A percentile compares a stretch with the other conserved stretches of the same genome.
Evolutionary conservation across 2,113 vertebrate genomes (phyloP).

Genomic region (Macaca mulatta): DNA sequence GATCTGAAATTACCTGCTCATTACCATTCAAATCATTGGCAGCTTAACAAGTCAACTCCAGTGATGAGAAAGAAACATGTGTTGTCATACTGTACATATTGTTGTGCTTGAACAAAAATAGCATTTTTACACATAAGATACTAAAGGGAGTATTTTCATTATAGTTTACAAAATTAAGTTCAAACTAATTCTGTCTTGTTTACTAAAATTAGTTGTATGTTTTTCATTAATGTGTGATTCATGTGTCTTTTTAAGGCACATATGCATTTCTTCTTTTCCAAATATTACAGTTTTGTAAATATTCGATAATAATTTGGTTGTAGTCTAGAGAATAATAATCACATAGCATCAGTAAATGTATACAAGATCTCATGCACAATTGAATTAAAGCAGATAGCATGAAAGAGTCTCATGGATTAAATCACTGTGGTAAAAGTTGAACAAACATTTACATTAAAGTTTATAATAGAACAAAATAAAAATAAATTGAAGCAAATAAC

Average conservation of each 20-base stretch:
- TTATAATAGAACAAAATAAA: not conserved
- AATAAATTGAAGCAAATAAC: not conserved
- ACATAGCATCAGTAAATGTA: not conserved
- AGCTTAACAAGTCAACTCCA: not conserved
- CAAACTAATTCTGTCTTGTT: not conserved
- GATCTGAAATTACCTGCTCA: slow-evolving; percentile 10
- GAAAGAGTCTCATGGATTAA: not conserved
- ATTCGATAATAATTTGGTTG: not conserved
- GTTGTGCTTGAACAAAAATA: not conserved
- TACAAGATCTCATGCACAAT: not conserved
- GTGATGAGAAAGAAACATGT: not conserved
- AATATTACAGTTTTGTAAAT: not conserved
- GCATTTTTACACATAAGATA: not conserved
- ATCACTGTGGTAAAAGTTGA: not conserved
- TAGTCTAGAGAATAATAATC: not conserved
- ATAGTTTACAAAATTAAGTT: not conserved
- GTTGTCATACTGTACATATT: not conserved
- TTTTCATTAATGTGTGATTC: not conserved
- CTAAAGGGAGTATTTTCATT: not conserved
- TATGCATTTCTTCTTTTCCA: not conserved
- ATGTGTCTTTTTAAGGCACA: not conserved
- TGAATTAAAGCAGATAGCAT: not conserved
- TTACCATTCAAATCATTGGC: not conserved
- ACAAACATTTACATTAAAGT: not conserved
- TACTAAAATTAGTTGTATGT: not conserved